Evolutionary conservation across 2,888 invertebrate species (phyloP), one percentile per base, ranked within the genome.

Genomic region (Caenorhabditis sulstoni): DNA sequence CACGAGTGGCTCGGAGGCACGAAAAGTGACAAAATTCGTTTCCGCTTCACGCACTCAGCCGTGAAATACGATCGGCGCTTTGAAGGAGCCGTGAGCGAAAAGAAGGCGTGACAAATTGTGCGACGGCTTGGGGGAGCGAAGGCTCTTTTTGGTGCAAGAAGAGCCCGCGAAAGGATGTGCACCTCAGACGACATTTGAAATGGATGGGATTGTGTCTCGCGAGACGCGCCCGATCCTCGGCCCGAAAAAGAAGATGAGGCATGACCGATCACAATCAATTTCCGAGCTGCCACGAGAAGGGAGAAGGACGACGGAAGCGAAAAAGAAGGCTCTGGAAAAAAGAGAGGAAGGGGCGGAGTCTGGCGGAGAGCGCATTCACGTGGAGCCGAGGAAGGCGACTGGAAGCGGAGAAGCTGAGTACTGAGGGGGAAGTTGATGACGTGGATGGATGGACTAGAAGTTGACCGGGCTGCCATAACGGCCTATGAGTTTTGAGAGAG

Each of bases 111-210:
- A 64, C 62, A 66, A 76, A 76, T 62, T 76, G 45, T 76, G 45
- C n/a, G n/a, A n/a, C n/a, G n/a, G n/a, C n/a, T n/a, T 20, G 44
- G 35, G 62, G 64, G 49, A 58, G 57, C n/a, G n/a, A n/a, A n/a
- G 52, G 44, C 50, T 62, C 68, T 59, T 59, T 22, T 50, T 16
- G 49, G 53, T 20, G 41, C 45, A 59, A 22, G 23, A 57, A 41
- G 37, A 37, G 55, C 45, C 62, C 41, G 39, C 47, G 39, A 49
- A 74, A 47, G 53, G 49, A 70, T 41, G 45, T 66, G 53, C 65
- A 75, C 74, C 61, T 75, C 65, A 66, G 74, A 66, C 65, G 76
- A 77, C 76, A 77, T 77, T 77, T 68, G 76, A 77, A 77, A 77
- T 77, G 76, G 70, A 77, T 77, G 76, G 70, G 76, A 77, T 58